Evolutionary conservation across 2,888 invertebrate species (phyloP).

Genomic region (Acleris literana): DNA sequence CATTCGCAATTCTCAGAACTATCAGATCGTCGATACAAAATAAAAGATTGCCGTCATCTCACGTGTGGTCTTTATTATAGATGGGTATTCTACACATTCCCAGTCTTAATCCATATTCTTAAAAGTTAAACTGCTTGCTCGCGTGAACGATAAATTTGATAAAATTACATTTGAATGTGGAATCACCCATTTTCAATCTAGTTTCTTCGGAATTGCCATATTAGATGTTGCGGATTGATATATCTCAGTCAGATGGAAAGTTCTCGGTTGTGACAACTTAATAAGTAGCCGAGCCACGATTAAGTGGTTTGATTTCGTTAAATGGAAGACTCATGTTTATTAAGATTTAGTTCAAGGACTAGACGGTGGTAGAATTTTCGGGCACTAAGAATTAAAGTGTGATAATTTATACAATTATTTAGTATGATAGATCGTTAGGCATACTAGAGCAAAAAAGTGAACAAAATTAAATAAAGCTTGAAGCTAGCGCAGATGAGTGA

Average conservation of each 20-base stretch:
- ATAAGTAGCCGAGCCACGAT: constrained; percentile 18
- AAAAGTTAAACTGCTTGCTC: not conserved
- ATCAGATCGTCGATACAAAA: constrained; percentile 23
- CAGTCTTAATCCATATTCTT: not conserved
- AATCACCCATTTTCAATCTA: constrained; percentile 12
- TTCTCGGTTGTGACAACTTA: constrained; percentile 29
- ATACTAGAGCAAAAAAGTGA: too few species aligned
- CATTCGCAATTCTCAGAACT: constrained; percentile 26
- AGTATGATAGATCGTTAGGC: too few species aligned
- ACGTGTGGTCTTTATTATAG: constrained; percentile 22
- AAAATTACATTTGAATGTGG: not conserved
- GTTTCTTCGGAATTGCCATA: constrained; percentile 18
- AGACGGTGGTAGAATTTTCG: not conserved
- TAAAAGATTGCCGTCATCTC: constrained; percentile 14
- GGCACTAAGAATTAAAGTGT: not conserved
- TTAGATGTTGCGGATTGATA: constrained; percentile 27
- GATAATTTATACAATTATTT: not conserved
- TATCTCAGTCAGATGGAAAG: constrained; percentile 31
- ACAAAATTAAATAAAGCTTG: too few species aligned
- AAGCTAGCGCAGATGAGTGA: too few species aligned
- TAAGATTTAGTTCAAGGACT: constrained; percentile 15
- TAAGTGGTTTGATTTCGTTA: constrained; percentile 29
- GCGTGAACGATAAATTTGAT: not conserved
- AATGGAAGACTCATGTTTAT: constrained; percentile 20
- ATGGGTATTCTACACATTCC: constrained; percentile 18